A percentile compares a stretch with the other conserved stretches of the same genome.
These are phyloP conservation scores for Pachymerium ferrugineum DNA, from an alignment of 2,888 invertebrate genomes.

Conservation along the genomic window DNA sequence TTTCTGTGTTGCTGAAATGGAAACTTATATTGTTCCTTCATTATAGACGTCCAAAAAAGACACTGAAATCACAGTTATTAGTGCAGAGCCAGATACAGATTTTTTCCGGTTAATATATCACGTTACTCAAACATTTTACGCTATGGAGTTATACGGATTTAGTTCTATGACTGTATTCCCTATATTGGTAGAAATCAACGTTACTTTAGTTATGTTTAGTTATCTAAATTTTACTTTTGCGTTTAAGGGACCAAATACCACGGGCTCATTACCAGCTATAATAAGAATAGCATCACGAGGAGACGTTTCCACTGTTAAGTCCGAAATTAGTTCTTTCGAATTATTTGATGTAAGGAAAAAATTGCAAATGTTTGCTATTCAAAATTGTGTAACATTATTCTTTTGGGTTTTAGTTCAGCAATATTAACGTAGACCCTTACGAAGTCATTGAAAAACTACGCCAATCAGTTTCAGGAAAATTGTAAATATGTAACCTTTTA, in stretches of 20 bases:
- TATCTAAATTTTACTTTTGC: neutral
- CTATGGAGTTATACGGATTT: slow-evolving; percentile 43
- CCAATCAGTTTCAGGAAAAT: neutral
- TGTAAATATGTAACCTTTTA: slow-evolving; percentile 4
- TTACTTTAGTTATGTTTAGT: neutral
- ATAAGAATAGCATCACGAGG: slow-evolving; percentile 48
- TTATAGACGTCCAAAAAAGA: slow-evolving; percentile 48
- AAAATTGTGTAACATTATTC: neutral
- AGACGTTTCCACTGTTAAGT: slow-evolving; percentile 44
- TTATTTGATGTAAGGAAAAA: slow-evolving; percentile 45
- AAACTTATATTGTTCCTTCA: neutral
- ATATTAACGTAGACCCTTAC: slow-evolving; percentile 31
- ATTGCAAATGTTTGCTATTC: neutral
- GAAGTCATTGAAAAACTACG: slow-evolving; percentile 25
- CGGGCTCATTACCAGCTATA: slow-evolving; percentile 45
- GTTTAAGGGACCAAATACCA: neutral
- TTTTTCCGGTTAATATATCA: slow-evolving; percentile 44
- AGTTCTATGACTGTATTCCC: slow-evolving; percentile 47
- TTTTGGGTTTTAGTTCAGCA: slow-evolving; percentile 31
- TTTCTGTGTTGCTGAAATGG: neutral
- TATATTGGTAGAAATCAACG: slow-evolving; percentile 32
- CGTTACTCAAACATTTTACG: slow-evolving; percentile 42
- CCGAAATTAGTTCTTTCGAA: slow-evolving; percentile 50
- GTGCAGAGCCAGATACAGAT: slow-evolving; percentile 43
- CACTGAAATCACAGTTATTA: slow-evolving; percentile 47